A percentile compares a stretch with the other conserved stretches of the same genome.
Evolutionary conservation across 2,113 vertebrate species (phyloP).

Genomic region (Aegypius monachus): DNA sequence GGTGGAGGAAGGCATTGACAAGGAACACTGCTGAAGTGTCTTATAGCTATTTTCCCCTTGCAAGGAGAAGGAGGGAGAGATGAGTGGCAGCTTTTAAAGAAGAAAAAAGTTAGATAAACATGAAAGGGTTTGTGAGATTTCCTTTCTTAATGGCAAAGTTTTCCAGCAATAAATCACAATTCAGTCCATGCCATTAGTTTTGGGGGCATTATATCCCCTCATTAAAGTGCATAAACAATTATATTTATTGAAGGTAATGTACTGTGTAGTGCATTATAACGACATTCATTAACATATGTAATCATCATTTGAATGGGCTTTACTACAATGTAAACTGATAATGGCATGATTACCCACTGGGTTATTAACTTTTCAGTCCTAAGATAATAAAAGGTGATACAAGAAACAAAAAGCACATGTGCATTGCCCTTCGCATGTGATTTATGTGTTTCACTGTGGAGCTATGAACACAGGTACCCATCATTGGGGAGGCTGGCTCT

Average conservation of each 20-base stretch:
- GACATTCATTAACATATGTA: constrained; percentile 86
- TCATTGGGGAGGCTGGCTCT: constrained; percentile 51
- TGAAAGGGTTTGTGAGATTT: constrained; percentile 75
- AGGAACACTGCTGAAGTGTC: constrained; percentile 60
- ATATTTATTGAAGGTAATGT: constrained; percentile 90
- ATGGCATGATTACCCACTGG: constrained; percentile 82
- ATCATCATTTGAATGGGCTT: constrained; percentile 86
- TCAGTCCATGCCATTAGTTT: constrained; percentile 84
- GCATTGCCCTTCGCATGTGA: constrained; percentile 62
- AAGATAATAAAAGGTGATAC: constrained; percentile 82
- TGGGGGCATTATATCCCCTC: constrained; percentile 80
- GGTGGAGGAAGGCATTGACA: constrained; percentile 72
- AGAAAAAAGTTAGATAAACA: constrained; percentile 72
- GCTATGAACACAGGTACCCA: constrained; percentile 55
- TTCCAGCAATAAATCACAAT: constrained; percentile 82
- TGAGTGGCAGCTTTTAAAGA: constrained; percentile 75
- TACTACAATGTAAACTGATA: constrained; percentile 85
- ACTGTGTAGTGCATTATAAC: constrained; percentile 85
- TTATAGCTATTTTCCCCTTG: constrained; percentile 69
- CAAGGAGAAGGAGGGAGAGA: constrained; percentile 64
- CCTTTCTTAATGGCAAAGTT: constrained; percentile 79
- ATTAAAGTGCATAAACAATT: constrained; percentile 88
- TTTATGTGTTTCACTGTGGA: constrained; percentile 51
- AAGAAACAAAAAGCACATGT: constrained; percentile 70
- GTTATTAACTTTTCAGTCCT: constrained; percentile 84